A percentile compares a stretch with the other conserved stretches of the same genome.
phyloP scores from a whole-genome alignment of 2,113 vertebrate genomes.

The Patagioenas fasciata region DNA sequence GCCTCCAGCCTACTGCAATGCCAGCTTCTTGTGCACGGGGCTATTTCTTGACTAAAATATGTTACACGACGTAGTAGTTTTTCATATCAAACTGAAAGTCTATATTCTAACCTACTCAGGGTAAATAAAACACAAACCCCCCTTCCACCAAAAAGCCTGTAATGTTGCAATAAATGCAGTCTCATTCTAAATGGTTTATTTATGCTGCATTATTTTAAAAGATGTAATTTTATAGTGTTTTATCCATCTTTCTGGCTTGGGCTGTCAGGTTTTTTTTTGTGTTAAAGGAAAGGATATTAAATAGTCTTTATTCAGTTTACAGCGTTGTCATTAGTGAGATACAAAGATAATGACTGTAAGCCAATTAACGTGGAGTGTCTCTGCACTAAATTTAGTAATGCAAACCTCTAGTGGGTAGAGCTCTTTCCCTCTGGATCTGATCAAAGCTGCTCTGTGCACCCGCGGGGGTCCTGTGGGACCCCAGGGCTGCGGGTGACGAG shows the following conservation, averaged over 20 bases:
- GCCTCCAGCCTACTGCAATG: constrained; percentile 65
- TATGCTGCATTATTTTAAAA: constrained; percentile 74
- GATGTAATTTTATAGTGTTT: constrained; percentile 67
- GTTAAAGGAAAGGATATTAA: constrained; percentile 69
- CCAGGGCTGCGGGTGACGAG: not conserved
- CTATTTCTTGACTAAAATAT: constrained; percentile 63
- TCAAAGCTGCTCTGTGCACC: not conserved
- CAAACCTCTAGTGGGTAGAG: not conserved
- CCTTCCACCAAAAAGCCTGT: constrained; percentile 81
- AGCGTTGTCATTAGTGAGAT: constrained; percentile 56
- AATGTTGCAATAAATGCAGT: constrained; percentile 80
- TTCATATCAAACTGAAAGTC: constrained; percentile 69
- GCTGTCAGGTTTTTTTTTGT: constrained; percentile 59
- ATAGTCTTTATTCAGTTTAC: constrained; percentile 60
- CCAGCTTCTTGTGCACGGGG: constrained; percentile 70
- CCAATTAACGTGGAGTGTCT: not conserved
- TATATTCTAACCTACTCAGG: constrained; percentile 81
- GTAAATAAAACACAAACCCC: constrained; percentile 74
- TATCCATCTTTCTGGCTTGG: constrained; percentile 72
- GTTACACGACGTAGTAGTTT: constrained; percentile 57
- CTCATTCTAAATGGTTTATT: constrained; percentile 78
- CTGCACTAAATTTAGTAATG: not conserved
- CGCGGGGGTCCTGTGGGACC: not conserved
- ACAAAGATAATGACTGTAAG: constrained; percentile 29
- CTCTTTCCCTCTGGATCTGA: not conserved